Conservation (phyloP, 2,888 invertebrate species). For the Anthoptus insignis region DNA sequence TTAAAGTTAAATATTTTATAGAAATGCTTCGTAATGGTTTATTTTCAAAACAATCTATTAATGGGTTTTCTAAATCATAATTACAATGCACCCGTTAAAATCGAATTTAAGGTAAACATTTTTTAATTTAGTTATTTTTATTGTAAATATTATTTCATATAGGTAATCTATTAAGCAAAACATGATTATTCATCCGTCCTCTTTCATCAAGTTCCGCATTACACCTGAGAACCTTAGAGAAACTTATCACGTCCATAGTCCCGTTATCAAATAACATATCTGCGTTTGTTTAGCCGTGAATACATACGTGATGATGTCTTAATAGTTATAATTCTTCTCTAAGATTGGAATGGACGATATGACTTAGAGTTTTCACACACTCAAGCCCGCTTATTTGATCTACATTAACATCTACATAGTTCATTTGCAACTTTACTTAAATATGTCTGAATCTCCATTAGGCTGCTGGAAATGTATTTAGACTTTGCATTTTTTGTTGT, state of each 20-base stretch:
- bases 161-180: too few relatives aligned
- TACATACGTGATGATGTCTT: conserved; percentile 56
- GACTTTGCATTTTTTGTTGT: too few relatives aligned
- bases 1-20: too few relatives aligned
- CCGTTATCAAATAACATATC: conserved; percentile 65
- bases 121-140: too few relatives aligned
- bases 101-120: too few relatives aligned
- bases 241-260: conserved; percentile 68
- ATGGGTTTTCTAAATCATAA: too few relatives aligned
- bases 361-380: conserved; percentile 32
- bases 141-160: too few relatives aligned
- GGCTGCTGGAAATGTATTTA: conserved; percentile 9
- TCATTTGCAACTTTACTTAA: conserved; percentile 22
- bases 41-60: too few relatives aligned
- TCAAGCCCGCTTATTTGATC: conserved; percentile 29
- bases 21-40: too few relatives aligned
- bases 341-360: conserved; percentile 27
- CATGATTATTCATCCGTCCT: too few relatives aligned
- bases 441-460: conserved; percentile 16
- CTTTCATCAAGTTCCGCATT: conserved; percentile 29
- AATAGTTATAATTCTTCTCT: conserved; percentile 34
- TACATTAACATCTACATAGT: conserved; percentile 28
- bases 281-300: conserved; percentile 56
- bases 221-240: conserved; percentile 49
- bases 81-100: too few relatives aligned